Percentiles rank a stretch among this genome's conserved stretches.
phyloP scores from a whole-genome alignment of 1,140 invertebrate species.

The Littorina saxatilis region DNA sequence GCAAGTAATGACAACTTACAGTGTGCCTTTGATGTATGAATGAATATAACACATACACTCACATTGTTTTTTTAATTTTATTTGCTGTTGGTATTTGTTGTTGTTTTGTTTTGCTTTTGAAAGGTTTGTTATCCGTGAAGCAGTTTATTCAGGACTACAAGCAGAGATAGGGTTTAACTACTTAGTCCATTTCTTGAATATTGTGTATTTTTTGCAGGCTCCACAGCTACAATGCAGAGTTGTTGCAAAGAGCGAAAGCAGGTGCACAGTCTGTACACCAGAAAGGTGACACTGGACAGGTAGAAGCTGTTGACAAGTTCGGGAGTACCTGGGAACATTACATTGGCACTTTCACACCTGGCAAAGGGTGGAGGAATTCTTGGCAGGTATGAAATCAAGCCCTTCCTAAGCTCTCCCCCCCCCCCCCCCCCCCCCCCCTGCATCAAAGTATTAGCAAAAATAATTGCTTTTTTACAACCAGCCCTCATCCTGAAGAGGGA shows the following conservation, averaged over 20 bases:
- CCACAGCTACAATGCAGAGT: conserved; percentile 17
- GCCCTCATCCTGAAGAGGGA: neutral
- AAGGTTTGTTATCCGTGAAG: neutral
- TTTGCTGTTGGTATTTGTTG: no score
- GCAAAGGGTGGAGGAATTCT: conserved; percentile 19
- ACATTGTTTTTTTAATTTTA: no score
- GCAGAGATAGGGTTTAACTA: neutral
- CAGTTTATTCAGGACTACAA: neutral
- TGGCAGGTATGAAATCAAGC: conserved; percentile 28
- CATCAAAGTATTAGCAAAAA: neutral
- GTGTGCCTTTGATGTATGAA: no score
- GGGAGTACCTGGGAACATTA: conserved; percentile 17
- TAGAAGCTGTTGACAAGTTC: conserved; percentile 34
- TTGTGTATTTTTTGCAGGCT: conserved; percentile 19
- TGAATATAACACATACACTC: no score
- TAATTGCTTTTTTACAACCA: neutral
- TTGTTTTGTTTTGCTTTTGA: no score
- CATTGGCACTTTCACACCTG: conserved; percentile 33
- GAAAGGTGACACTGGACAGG: neutral
- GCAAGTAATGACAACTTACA: no score
- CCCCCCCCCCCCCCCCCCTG: neutral
- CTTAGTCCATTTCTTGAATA: neutral
- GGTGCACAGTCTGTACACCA: conserved; percentile 8
- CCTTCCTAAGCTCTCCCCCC: no score
- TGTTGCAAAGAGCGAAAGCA: conserved; percentile 1